These are phyloP conservation scores for Cantharis nigra DNA, from an alignment of 2,888 invertebrate species.

Conservation along the genomic window DNA sequence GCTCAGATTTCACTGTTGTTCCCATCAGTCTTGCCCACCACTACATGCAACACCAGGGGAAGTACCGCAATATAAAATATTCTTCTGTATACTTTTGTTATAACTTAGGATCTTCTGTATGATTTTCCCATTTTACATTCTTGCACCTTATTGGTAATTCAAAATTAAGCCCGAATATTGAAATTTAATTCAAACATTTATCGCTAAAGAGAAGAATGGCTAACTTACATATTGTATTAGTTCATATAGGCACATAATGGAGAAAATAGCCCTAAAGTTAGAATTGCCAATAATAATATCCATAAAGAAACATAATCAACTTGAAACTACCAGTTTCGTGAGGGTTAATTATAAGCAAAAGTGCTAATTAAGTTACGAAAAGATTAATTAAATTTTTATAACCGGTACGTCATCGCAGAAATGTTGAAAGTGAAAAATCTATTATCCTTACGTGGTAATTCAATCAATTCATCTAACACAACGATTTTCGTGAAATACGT, in stretches of 20 bases:
- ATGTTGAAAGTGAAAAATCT: neutral
- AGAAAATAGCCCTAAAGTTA: neutral
- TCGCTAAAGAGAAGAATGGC: neutral
- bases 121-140: neutral
- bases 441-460: neutral
- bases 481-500: neutral
- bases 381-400: neutral
- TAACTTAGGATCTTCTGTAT: neutral
- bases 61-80: neutral
- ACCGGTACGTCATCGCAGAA: neutral
- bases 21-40: too few species aligned
- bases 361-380: neutral
- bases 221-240: neutral
- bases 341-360: neutral
- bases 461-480: neutral
- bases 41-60: neutral
- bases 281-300: neutral
- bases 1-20: too few species aligned
- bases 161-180: neutral
- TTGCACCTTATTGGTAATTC: neutral
- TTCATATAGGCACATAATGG: neutral
- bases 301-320: neutral
- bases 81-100: neutral
- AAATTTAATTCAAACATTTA: neutral
- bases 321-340: neutral